These are phyloP conservation scores for Ectropis grisescens DNA, from an alignment of 1,140 invertebrate genomes.

Conservation along the genomic window DNA sequence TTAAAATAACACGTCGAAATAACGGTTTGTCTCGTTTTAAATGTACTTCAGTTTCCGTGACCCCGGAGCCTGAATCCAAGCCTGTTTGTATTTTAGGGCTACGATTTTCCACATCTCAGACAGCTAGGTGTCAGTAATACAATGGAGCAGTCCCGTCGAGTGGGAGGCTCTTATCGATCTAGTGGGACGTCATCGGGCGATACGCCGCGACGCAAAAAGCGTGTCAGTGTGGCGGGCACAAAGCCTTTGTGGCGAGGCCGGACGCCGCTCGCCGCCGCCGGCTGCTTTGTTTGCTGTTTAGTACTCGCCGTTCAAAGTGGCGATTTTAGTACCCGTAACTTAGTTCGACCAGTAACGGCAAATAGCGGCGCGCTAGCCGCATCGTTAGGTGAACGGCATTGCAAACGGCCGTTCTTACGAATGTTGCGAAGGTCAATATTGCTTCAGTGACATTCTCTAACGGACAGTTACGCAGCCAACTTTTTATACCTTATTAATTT, in stretches of 20 bases:
- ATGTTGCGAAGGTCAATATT: too few relatives aligned
- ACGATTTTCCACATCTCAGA: slow-evolving; percentile 60
- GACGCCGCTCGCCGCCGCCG: slow-evolving; percentile 51
- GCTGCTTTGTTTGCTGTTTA: slow-evolving; percentile 56
- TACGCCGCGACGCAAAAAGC: slow-evolving; percentile 61
- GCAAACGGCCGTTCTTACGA: too few relatives aligned
- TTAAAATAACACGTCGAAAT: too few relatives aligned
- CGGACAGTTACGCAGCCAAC: too few relatives aligned
- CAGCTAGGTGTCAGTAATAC: slow-evolving; percentile 55
- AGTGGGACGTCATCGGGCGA: slow-evolving; percentile 63
- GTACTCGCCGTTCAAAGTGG: slow-evolving; percentile 44
- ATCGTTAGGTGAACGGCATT: too few relatives aligned
- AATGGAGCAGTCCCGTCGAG: slow-evolving; percentile 59
- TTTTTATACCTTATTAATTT: too few relatives aligned
- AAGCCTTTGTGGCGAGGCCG: slow-evolving; percentile 60
- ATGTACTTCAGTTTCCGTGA: too few relatives aligned
- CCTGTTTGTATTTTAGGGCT: slow-evolving; percentile 42
- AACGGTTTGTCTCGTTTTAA: too few relatives aligned
- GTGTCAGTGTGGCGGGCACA: slow-evolving; percentile 61
- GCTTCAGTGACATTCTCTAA: too few relatives aligned
- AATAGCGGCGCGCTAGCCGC: too few relatives aligned
- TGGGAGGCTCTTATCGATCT: slow-evolving; percentile 65
- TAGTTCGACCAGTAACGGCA: slow-evolving; percentile 17
- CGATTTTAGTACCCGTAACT: slow-evolving; percentile 42
- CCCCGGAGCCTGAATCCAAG: slow-evolving; percentile 2